Percentiles rank a stretch among this genome's conserved stretches.
Conservation (phyloP, 2,888 invertebrate genomes). For the Drosophila austrosaltans region DNA sequence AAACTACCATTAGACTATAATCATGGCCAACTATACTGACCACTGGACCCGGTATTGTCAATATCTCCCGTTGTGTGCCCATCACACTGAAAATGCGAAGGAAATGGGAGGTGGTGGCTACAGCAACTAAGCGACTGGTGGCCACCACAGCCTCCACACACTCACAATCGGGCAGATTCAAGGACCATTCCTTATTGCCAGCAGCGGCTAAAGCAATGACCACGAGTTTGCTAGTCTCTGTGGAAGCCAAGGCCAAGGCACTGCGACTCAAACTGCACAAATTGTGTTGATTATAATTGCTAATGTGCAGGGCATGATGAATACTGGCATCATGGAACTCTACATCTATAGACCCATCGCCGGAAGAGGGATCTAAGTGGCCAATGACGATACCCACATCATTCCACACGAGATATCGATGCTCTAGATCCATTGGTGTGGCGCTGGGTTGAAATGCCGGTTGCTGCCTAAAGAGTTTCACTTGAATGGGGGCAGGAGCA, state of each 20-base stretch:
- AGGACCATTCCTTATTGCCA: conserved; percentile 94
- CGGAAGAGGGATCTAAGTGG: conserved; percentile 86
- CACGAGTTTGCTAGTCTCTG: conserved; percentile 88
- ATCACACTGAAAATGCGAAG: conserved; percentile 93
- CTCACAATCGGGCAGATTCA: conserved; percentile 91
- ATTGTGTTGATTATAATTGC: conserved; percentile 92
- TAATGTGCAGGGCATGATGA: conserved; percentile 95
- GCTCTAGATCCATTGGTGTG: conserved; percentile 92
- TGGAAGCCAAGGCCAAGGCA: conserved; percentile 91
- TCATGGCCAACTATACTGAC: conserved; percentile 87
- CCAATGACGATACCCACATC: conserved; percentile 94
- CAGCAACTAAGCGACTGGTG: conserved; percentile 90
- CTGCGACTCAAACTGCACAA: conserved; percentile 93
- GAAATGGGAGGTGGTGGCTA: conserved; percentile 89
- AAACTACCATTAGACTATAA: conserved; percentile 87
- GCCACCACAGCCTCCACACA: conserved; percentile 89
- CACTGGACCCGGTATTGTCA: conserved; percentile 89
- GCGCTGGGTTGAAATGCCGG: conserved; percentile 95
- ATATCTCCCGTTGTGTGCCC: conserved; percentile 92
- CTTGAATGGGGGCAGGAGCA: conserved; percentile 37
- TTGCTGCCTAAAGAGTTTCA: conserved; percentile 86
- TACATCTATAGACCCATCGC: conserved; percentile 93
- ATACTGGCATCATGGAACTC: conserved; percentile 96
- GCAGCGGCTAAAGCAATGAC: conserved; percentile 89
- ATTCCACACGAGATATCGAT: conserved; percentile 95